Conservation (phyloP, 2,113 vertebrate species). For the Tyrannus savana region DNA sequence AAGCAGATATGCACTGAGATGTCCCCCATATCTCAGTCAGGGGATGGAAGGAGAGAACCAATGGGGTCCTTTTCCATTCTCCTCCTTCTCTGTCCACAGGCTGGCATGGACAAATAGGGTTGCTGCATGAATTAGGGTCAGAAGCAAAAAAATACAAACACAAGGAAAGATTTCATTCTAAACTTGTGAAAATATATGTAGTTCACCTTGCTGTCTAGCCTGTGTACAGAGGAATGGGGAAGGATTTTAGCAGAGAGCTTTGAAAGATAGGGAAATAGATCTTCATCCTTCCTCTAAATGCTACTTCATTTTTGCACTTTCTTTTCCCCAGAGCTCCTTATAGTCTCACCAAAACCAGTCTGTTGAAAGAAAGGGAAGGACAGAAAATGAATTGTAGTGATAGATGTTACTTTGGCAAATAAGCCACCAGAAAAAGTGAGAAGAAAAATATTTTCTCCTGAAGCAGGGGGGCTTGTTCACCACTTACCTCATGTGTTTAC, state of each 20-base stretch:
- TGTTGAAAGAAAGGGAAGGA: not conserved
- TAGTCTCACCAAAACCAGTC: not conserved
- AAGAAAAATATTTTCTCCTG: conserved; percentile 1
- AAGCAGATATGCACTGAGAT: not conserved
- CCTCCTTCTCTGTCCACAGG: not conserved
- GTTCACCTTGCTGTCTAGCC: not conserved
- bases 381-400: not conserved
- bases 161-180: not conserved
- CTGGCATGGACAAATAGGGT: not conserved
- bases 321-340: not conserved
- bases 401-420: not conserved
- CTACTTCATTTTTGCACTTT: not conserved
- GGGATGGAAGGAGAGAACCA: fast-evolving
- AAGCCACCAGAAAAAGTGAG: not conserved
- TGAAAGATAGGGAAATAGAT: not conserved
- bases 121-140: not conserved
- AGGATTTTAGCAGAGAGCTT: not conserved
- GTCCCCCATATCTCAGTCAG: not conserved
- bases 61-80: not conserved
- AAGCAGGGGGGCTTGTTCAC: not conserved
- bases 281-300: not conserved
- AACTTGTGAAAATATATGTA: not conserved
- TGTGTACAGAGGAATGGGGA: not conserved
- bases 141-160: not conserved
- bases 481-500: conserved; percentile 50